phyloP scores from a whole-genome alignment of 2,797 vertebrate species.

The Lepidocolaptes lacrymiger region DNA sequence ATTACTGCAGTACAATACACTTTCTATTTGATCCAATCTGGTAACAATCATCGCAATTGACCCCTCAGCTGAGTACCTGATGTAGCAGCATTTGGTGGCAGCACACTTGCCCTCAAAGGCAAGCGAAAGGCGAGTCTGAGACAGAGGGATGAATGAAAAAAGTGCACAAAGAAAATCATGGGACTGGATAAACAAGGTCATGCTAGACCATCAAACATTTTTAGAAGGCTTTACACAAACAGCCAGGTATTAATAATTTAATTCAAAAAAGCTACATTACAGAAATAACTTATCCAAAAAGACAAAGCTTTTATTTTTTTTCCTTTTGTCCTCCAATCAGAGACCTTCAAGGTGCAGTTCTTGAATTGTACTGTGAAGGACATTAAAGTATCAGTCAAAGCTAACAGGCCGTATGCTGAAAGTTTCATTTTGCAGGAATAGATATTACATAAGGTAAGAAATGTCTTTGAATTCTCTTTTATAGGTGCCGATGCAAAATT shows the following conservation, averaged over 20 bases:
- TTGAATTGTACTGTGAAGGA: not conserved
- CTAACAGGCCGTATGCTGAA: not conserved
- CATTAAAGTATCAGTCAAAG: not conserved
- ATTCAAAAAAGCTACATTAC: not conserved
- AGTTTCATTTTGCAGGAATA: not conserved
- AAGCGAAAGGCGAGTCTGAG: not conserved
- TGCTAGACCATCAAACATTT: not conserved
- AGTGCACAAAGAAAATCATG: not conserved
- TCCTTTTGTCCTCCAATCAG: not conserved
- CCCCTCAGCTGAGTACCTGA: not conserved
- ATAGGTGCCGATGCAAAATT: not conserved
- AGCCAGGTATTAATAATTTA: not conserved
- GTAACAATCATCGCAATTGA: not conserved
- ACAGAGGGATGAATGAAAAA: not conserved
- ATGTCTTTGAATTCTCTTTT: not conserved
- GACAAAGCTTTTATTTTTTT: not conserved
- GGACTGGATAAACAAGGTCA: not conserved
- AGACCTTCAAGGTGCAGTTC: not conserved
- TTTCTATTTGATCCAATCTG: slow-evolving; percentile 38
- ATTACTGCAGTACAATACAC: not conserved
- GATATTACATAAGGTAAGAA: not conserved
- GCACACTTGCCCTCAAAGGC: not conserved
- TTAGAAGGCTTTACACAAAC: not conserved
- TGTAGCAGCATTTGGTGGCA: not conserved
- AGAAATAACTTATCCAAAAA: not conserved